Base-by-base conservation (phyloP, 2,888 invertebrate species). In the Ypsolopha sequella region DNA sequence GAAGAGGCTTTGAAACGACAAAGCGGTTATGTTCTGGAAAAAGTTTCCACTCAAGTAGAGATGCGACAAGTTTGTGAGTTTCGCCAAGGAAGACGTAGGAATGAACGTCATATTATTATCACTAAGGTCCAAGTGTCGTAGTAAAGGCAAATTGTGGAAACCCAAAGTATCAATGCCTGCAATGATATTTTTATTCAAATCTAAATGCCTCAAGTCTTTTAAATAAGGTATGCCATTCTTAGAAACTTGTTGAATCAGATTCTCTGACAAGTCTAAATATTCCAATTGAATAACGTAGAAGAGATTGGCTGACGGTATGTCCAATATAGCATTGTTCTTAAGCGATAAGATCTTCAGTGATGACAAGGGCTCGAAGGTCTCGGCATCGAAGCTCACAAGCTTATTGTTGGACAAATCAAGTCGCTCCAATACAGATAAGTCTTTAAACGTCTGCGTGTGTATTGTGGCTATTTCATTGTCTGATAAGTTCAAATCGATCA, bases 1-100 rank as follows among this genome's bases (percentile, higher is more conserved):
- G 74, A 94, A 94, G 53, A 97, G 89, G 73, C 95, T 95, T 65
- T 93, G 89, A 69, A 96, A 94, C 56, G 95, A 94, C 51, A 93
- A 91, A 13, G 93, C 90, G 55, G 92, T 91, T 62, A 95, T 80
- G 62, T 89, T 87, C 60, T 87, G 88, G 63, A 95, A 91, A 62
- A 91, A 92, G 81, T 96, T 96, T 58, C 92, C 91, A 70, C 93
- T 94, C 64, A 96, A 84, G 65, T 92, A 91, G 60, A 96, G 88
- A 70, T 90, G 91, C 55, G 91, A 91, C 61, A 96, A 89, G 71
- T 93, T 92, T 55, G 91, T 89, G 69, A 96, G 82, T 80, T 93
- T 92, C 36, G 93, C 90, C 55, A 96, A 81, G 54, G 94, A 91
- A 54, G 89, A 88, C 48, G 93, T 94, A 58, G 95, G 95, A 59